Base-by-base conservation (phyloP, 2,797 vertebrate species). In the Menidia menidia region DNA sequence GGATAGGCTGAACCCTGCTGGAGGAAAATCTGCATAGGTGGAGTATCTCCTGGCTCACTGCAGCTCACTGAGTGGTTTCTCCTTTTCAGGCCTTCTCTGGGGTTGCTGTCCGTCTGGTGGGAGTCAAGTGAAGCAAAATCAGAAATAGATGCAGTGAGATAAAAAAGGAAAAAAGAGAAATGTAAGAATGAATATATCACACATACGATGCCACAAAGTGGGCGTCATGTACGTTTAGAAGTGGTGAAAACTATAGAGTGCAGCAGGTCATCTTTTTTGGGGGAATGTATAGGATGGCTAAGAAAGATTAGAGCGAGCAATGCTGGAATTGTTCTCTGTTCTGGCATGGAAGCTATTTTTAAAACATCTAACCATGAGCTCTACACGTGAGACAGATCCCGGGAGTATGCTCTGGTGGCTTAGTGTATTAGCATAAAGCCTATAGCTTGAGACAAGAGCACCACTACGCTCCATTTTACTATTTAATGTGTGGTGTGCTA, bases 61-160 rank as follows among this genome's bases (percentile, higher is more conserved):
- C 92, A 93, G 77, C 92, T 80, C 79, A 90, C 53, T 12, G 96
- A 96, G 82, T 95, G 95, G 47, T 94, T 91, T 83, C 96, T 92
- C 88, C 88, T 96, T 94, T 96, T 97, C 84, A 96, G 85, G 64
- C 88, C 80, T 64, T 78, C 85, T 50, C 87, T 93, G 39, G 83
- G 89, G 61, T 81, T 94, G 87, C 92, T 92, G 72, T 97, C 94
- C 64, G 64, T 61, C 79, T 88, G 61, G 13, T 75, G 63, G 64
- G 70, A 39, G 15, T 42, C 35, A 45, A 64, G 58, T 63, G 59
- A 35, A 54, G 12, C 31, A 44, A 52, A 41, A 66, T 19, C 10
- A 63, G 25, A 50, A 39, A 44, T 47, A 66, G 18, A 60, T 59
- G 1, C 41, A 30, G 51, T 75, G 45, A 42, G 56, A 33, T 15